Evolutionary conservation across 2,113 vertebrate species (phyloP).

Genomic region (Aegithalos caudatus): DNA sequence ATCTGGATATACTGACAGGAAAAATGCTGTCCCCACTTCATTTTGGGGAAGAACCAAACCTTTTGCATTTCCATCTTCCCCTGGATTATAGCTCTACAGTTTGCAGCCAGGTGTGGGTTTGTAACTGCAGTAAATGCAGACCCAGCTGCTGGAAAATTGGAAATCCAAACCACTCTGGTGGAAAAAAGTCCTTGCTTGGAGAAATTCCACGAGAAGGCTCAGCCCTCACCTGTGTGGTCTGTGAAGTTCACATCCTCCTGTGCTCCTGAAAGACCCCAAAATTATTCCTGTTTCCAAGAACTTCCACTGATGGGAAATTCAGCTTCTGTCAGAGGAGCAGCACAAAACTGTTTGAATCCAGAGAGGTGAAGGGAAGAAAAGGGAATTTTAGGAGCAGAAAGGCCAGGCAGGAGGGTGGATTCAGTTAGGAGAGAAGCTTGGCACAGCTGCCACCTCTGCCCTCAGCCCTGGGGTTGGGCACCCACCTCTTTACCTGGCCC

Average conservation of each 20-base stretch:
- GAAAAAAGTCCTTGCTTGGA: background rate
- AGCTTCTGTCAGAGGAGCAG: background rate
- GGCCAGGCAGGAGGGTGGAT: background rate
- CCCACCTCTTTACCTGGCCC: background rate
- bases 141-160: background rate
- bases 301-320: background rate
- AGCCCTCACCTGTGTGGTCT: background rate
- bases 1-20: background rate
- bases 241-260: background rate
- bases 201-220: background rate
- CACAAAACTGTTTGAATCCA: background rate
- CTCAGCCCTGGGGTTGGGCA: background rate
- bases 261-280: background rate
- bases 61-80: background rate
- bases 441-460: background rate
- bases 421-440: background rate
- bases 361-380: background rate
- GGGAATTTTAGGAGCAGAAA: background rate
- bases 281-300: background rate
- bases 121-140: background rate
- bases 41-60: background rate
- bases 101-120: background rate
- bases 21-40: background rate
- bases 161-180: background rate
- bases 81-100: fast-evolving